Evolutionary conservation across 2,113 vertebrate species (phyloP).

Genomic region (Copsychus sechellarum): DNA sequence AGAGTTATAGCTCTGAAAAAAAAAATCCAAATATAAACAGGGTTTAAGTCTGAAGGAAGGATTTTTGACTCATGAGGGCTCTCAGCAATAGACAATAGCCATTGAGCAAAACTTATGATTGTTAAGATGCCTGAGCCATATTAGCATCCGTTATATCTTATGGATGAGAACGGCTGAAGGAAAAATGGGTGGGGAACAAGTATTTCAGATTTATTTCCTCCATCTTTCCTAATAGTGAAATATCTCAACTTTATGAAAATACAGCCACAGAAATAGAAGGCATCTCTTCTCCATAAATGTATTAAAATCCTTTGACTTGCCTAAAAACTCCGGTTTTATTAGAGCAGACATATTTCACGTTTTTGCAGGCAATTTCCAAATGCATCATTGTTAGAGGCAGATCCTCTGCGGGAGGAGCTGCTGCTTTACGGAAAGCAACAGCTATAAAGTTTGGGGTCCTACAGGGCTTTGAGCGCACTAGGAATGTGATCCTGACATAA

Average conservation of each 20-base stretch:
- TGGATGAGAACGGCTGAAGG: conserved; percentile 11
- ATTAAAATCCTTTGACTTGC: conserved; percentile 40
- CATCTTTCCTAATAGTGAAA: conserved; percentile 59
- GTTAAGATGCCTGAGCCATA: background rate
- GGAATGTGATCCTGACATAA: conserved; percentile 22
- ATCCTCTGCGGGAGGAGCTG: conserved; percentile 32
- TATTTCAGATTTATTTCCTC: conserved; percentile 54
- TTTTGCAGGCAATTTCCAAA: conserved; percentile 24
- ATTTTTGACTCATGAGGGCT: conserved; percentile 43
- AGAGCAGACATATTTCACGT: conserved; percentile 36
- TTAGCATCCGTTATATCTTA: conserved; percentile 39
- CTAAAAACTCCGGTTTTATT: conserved; percentile 29
- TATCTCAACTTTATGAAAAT: conserved; percentile 63
- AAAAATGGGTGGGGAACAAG: conserved; percentile 56
- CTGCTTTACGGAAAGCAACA: conserved; percentile 32
- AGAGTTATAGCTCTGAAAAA: conserved; percentile 35
- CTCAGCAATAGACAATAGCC: conserved; percentile 3
- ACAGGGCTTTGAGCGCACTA: conserved; percentile 29
- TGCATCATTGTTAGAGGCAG: conserved; percentile 36
- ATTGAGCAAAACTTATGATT: background rate
- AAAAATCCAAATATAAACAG: conserved; percentile 38
- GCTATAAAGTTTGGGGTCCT: conserved; percentile 68
- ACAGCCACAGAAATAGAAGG: conserved; percentile 18
- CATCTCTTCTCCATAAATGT: conserved; percentile 25
- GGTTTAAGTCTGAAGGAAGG: conserved; percentile 12